Conservation (phyloP, 2,888 invertebrate species). For the Girardia tigrina region DNA sequence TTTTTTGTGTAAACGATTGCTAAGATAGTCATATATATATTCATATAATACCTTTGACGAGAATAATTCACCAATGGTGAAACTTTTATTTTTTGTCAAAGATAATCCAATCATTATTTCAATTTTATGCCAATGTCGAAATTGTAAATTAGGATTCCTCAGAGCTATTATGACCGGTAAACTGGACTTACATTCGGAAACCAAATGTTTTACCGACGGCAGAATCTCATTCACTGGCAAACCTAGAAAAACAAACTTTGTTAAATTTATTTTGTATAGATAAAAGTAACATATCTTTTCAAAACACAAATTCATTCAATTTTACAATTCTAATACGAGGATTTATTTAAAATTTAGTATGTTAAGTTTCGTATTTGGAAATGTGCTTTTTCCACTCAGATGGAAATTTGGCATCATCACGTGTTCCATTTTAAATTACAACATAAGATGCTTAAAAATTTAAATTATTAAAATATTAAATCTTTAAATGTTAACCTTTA, state of each 20-base stretch:
- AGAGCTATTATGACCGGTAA: slow-evolving; percentile 50
- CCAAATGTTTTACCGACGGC: slow-evolving; percentile 46
- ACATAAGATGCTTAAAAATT: too few species aligned
- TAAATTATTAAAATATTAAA: too few species aligned
- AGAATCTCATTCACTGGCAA: slow-evolving; percentile 49
- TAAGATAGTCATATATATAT: too few species aligned
- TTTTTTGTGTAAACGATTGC: not conserved
- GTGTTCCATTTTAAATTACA: too few species aligned
- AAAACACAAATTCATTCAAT: not conserved
- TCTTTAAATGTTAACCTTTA: too few species aligned
- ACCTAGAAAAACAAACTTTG: slow-evolving; percentile 40
- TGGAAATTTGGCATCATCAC: too few species aligned
- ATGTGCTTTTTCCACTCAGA: too few species aligned
- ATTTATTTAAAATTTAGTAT: too few species aligned
- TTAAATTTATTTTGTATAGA: too few species aligned
- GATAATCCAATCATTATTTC: slow-evolving; percentile 45
- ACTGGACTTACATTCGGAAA: slow-evolving; percentile 48
- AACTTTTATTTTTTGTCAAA: slow-evolving; percentile 45
- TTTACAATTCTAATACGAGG: too few species aligned
- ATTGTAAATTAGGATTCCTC: slow-evolving; percentile 46
- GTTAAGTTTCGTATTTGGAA: too few species aligned
- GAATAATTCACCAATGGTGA: slow-evolving; percentile 47
- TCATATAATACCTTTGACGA: slow-evolving; percentile 50
- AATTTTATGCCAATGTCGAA: slow-evolving; percentile 48
- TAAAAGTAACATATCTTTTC: not conserved